Base-by-base conservation (phyloP, 2,888 invertebrate genomes). In the Caradrina clavipalpis region DNA sequence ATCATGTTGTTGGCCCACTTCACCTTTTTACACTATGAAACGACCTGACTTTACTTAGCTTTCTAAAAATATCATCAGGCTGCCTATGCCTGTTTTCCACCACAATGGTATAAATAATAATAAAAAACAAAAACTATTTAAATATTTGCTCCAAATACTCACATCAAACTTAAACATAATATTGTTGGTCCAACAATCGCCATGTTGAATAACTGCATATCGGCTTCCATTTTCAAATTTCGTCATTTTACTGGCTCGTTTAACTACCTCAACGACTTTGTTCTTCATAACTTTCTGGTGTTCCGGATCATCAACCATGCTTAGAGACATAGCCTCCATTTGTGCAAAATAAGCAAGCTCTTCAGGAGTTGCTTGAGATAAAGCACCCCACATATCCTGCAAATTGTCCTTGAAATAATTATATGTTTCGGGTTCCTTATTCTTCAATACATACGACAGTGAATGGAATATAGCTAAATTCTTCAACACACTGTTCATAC, bases 181-280 rank as follows among this genome's bases (percentile, higher is more conserved):
- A 70, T 92, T 92, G 54, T 91, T 92, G 1, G 87, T 89, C 92
- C 92, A 92, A 21, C 86, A 82, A 69, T 92, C 92, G 11, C 92
- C 92, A 66, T 92, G 92, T 58, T 83, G 82, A 31, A 92, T 86
- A 4, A 91, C 79, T 7, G 85, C 75, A 64, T 88, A 81, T 64
- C 87, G 89, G 10, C 85, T 84, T 3, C 74, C 71, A 7, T 31
- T 45, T 21, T 88, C 84, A 26, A 42, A 47, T 60, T 71, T 84
- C 0, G 64, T 4, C 13, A 84, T 45, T 78, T 86, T 83, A 3
- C 51, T 60, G 1, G 72, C 61, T 15, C 56, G 15, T 3, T n/a
- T 0, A 4, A 58, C 0, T 8, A 78, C 11, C 3, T 73, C 62
- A 57, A 57, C 56, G 7, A 87, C 1, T 62, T 81, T 72, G 19